A percentile compares a stretch with the other conserved stretches of the same genome.
These are phyloP conservation scores for Drosophila tsacasi DNA, from an alignment of 1,140 invertebrate species.

Conservation along the genomic window DNA sequence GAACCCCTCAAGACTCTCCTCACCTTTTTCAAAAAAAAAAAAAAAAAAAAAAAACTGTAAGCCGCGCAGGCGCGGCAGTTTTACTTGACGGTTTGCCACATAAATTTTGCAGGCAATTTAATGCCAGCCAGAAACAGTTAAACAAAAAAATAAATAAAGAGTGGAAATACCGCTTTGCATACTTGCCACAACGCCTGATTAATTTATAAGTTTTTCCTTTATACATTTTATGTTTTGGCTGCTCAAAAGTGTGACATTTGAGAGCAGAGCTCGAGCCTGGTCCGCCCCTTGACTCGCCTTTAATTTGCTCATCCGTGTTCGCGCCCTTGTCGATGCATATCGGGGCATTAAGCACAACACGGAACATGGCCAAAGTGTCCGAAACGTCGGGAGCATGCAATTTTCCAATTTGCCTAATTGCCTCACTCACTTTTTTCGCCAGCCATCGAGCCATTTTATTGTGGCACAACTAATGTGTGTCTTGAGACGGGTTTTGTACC, in stretches of 20 bases:
- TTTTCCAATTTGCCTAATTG: slow-evolving; percentile 80
- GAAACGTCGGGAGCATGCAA: slow-evolving; percentile 65
- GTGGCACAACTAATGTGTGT: slow-evolving; percentile 43
- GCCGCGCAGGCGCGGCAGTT: slow-evolving; percentile 68
- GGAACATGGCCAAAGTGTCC: slow-evolving; percentile 45
- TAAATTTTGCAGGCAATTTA: slow-evolving; percentile 65
- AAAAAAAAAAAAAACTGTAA: neutral
- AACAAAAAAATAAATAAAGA: slow-evolving; percentile 17
- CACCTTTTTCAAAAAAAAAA: too few species aligned
- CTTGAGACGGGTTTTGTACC: slow-evolving; percentile 26
- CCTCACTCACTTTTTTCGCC: slow-evolving; percentile 52
- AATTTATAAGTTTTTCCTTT: slow-evolving; percentile 54
- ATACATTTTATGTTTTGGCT: neutral
- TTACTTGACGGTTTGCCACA: slow-evolving; percentile 67
- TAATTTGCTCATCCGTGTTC: slow-evolving; percentile 57
- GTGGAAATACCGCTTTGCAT: slow-evolving; percentile 30
- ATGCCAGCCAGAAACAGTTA: slow-evolving; percentile 31
- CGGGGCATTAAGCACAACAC: slow-evolving; percentile 37
- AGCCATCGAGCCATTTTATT: slow-evolving; percentile 49
- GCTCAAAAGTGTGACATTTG: slow-evolving; percentile 44
- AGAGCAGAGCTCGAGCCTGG: slow-evolving; percentile 7
- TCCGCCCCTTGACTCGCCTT: neutral
- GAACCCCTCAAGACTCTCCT: slow-evolving; percentile 9
- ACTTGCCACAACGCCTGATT: slow-evolving; percentile 54
- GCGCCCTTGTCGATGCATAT: slow-evolving; percentile 72